Conservation (phyloP, 2,113 vertebrate genomes). For the Plotosus lineatus region DNA sequence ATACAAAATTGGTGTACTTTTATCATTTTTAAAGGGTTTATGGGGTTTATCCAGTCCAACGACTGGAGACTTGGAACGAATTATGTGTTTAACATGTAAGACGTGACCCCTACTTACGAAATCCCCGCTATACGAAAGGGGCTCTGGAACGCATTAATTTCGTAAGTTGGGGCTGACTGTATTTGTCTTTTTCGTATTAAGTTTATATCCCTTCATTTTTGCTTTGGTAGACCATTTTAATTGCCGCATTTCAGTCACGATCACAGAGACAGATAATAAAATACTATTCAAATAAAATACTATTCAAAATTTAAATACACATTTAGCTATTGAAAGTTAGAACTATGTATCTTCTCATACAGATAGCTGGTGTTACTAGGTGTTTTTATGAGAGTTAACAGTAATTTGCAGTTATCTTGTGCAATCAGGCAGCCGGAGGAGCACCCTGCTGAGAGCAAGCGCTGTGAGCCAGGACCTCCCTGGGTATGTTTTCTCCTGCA, state of each 20-base stretch:
- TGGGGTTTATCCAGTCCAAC: no score
- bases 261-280: neutral
- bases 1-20: no score
- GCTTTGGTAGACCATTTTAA: neutral
- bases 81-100: no score
- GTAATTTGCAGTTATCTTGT: conserved; percentile 46
- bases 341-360: neutral
- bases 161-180: no score
- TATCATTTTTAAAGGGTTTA: no score
- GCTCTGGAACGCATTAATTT: no score
- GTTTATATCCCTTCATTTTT: neutral
- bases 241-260: neutral
- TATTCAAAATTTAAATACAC: neutral
- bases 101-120: no score
- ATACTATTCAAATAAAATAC: neutral
- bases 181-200: neutral
- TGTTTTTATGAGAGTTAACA: conserved; percentile 36
- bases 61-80: no score
- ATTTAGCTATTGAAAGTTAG: conserved; percentile 1
- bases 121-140: no score
- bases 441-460: conserved; percentile 46
- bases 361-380: conserved; percentile 23
- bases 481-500: conserved; percentile 44
- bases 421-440: conserved; percentile 40
- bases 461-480: conserved; percentile 45